phyloP scores from a whole-genome alignment of 2,113 vertebrate genomes.

The Neotoma lepida region DNA sequence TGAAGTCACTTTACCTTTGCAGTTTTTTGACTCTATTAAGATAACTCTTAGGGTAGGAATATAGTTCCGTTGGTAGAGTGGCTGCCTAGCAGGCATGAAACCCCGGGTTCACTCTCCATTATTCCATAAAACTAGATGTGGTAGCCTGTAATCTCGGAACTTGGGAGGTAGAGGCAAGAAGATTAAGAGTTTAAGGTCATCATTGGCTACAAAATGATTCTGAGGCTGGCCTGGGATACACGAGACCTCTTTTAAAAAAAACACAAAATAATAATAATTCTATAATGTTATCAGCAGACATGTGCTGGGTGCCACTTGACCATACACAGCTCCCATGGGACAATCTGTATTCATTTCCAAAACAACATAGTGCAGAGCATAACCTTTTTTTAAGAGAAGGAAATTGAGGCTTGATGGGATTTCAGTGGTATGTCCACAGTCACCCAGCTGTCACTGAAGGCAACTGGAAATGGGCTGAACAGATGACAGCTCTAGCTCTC shows the following conservation, averaged over 20 bases:
- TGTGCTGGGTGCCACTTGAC: neutral
- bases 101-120: neutral
- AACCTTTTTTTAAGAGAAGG: neutral
- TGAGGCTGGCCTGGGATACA: too few species aligned
- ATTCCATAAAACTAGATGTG: neutral
- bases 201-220: neutral
- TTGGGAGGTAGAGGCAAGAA: neutral
- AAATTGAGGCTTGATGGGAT: neutral
- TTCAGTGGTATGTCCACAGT: neutral
- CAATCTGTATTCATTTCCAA: neutral
- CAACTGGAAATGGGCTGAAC: neutral
- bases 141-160: neutral
- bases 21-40: neutral
- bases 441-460: neutral
- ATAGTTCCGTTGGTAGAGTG: neutral
- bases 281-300: neutral
- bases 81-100: neutral
- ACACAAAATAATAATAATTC: neutral
- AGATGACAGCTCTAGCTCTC: neutral
- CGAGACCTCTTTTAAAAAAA: neutral
- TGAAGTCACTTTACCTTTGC: neutral
- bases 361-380: fast-evolving
- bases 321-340: neutral
- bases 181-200: neutral
- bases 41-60: neutral